Evolutionary conservation across 1,140 invertebrate genomes (phyloP), one percentile per base, ranked within the genome.

Genomic region (Heliconius congener): DNA sequence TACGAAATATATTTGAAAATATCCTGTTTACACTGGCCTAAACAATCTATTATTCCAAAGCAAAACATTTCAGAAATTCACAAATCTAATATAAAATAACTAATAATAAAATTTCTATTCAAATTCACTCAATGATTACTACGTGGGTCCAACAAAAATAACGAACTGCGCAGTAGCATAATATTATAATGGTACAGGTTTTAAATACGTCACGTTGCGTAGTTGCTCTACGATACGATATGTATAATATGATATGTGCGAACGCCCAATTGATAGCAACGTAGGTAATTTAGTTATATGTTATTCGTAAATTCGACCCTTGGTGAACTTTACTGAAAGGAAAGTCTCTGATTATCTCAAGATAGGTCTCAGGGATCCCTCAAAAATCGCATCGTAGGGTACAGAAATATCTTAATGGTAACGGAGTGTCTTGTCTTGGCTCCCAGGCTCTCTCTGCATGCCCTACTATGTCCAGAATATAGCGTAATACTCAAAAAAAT

Each of bases 91-190:
- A 16, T 34, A 34, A 34, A 34, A 34, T 34, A 34, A 34, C 11
- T 16, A 11, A 5, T 27, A 13, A 66, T 27, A 9, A 66, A 30
- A 71, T 71, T 71, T 71, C 71, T 71, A 71, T n/a, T 37, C 1
- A 71, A 71, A 34, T 34, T 71, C 37, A 71, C 19, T 71, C 71
- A 37, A 16, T 71, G 70, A 18, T 19, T 19, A 19, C 70, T 13
- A 39, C 71, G 71, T 39, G 34, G 34, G 71, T 71, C 57, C 46
- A 66, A 52, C 42, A 46, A 37, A 80, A 80, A 76, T 80, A 80
- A 70, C 78, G 19, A 73, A 80, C 50, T 80, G 78, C 78, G 78
- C 70, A 80, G 78, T 71, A 76, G 46, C 74, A 37, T 60, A 30
- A 46, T 34, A 34, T 57, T 57, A 57, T 71, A 55, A 71, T 70